Conservation (phyloP, 2,888 invertebrate genomes). For the Brachylomia viminalis region DNA sequence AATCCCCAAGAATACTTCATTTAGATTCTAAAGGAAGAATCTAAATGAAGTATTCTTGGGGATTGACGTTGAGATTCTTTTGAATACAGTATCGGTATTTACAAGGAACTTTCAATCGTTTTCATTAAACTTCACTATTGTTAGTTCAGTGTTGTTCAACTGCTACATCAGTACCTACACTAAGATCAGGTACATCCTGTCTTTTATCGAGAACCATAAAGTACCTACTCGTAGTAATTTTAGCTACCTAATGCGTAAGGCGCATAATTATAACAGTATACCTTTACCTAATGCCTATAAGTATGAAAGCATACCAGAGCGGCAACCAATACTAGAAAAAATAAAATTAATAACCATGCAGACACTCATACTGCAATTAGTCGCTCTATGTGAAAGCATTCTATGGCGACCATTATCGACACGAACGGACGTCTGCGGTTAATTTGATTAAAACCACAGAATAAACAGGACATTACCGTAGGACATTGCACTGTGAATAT, state of each 20-base stretch:
- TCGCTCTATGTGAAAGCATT: conserved; percentile 47
- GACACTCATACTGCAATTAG: conserved; percentile 52
- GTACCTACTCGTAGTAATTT: not conserved
- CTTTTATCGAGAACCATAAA: not conserved
- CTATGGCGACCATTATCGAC: conserved; percentile 62
- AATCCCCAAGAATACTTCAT: too few relatives aligned
- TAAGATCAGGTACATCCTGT: too few relatives aligned
- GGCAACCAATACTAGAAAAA: conserved; percentile 3
- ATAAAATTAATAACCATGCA: conserved; percentile 28
- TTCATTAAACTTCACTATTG: not conserved
- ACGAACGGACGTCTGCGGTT: conserved; percentile 59
- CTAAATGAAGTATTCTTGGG: not conserved
- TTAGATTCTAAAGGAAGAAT: too few relatives aligned
- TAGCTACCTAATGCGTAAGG: not conserved
- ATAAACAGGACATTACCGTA: conserved; percentile 47
- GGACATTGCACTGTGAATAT: conserved; percentile 60
- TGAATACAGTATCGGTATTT: not conserved
- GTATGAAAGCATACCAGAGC: not conserved
- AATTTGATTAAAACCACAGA: conserved; percentile 63
- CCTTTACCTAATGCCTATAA: not conserved
- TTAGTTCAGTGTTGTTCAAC: too few relatives aligned
- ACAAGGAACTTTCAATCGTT: not conserved
- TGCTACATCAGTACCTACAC: too few relatives aligned
- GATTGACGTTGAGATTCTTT: not conserved
- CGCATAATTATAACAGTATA: too few relatives aligned